Conservation (phyloP, 2,797 vertebrate species). For the Sebastes alutus region DNA sequence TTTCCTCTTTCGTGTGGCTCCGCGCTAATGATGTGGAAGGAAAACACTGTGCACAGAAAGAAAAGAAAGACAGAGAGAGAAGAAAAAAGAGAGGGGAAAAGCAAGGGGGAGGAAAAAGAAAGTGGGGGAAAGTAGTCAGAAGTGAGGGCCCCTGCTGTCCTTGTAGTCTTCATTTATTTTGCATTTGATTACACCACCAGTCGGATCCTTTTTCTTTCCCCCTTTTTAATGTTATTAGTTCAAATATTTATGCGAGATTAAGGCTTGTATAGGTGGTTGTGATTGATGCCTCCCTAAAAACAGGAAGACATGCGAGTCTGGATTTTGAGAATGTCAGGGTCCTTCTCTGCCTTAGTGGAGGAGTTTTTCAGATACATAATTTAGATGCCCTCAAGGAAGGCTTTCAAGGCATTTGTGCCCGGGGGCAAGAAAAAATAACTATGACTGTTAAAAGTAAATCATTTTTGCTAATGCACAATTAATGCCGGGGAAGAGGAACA, state of each 20-base stretch:
- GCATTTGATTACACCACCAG: constrained; percentile 97
- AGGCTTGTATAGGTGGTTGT: constrained; percentile 94
- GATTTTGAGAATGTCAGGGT: constrained; percentile 97
- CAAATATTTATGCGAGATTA: constrained; percentile 99
- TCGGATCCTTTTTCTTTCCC: constrained; percentile 94
- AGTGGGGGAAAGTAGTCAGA: constrained; percentile 55
- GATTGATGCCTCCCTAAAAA: constrained; percentile 99
- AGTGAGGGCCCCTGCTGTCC: constrained; percentile 87
- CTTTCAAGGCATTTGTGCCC: constrained; percentile 99
- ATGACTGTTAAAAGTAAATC: constrained; percentile 99
- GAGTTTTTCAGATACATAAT: constrained; percentile 99
- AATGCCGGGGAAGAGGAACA: constrained; percentile 94
- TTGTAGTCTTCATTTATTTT: constrained; percentile 99
- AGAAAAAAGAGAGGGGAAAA: constrained; percentile 55
- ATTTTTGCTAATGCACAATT: constrained; percentile 99
- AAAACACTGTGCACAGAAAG: constrained; percentile 89
- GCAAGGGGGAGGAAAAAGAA: constrained; percentile 36
- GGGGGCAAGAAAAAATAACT: constrained; percentile 99
- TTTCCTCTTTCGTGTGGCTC: constrained; percentile 92
- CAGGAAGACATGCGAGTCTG: constrained; percentile 95
- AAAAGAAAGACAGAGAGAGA: constrained; percentile 48
- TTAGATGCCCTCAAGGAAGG: constrained; percentile 99
- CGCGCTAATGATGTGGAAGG: constrained; percentile 95
- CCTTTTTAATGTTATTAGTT: constrained; percentile 97
- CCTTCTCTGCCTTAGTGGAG: constrained; percentile 95